Percentiles rank a stretch among this genome's conserved stretches.
Evolutionary conservation across 2,797 vertebrate species (phyloP).

Genomic region (Thaleichthys pacificus): DNA sequence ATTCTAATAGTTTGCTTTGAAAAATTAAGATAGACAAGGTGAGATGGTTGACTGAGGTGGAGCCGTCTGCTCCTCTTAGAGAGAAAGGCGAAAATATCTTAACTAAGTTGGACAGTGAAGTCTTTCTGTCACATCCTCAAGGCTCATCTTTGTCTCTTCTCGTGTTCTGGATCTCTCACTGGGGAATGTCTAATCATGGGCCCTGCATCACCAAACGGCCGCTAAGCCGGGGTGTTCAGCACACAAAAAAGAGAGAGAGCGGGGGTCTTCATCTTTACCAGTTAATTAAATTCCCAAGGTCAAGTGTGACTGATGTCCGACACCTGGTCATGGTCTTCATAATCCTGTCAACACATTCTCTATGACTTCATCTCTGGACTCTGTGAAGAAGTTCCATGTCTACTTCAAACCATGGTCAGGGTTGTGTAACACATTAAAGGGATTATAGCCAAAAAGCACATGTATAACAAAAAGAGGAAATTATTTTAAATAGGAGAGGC

Average conservation of each 20-base stretch:
- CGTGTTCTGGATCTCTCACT: background rate
- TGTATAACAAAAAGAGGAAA: background rate
- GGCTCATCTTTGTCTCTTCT: background rate
- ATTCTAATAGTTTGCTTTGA: background rate
- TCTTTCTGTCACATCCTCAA: background rate
- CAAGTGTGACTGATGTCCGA: background rate
- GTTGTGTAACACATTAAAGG: background rate
- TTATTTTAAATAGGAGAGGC: background rate
- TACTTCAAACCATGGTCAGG: background rate
- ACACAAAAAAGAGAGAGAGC: background rate
- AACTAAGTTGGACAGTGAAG: no score
- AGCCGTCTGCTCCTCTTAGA: background rate
- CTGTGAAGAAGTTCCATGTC: background rate
- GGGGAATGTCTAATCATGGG: background rate
- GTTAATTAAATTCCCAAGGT: background rate
- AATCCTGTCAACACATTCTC: constrained; percentile 16
- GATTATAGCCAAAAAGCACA: background rate
- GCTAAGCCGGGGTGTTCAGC: background rate
- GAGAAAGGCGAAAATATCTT: background rate
- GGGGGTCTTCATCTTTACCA: background rate
- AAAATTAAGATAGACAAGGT: background rate
- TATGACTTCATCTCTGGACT: constrained; percentile 26
- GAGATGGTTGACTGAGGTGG: no score
- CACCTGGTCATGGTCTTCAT: constrained; percentile 17
- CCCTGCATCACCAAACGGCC: background rate